Percentiles rank a stretch among this genome's conserved stretches.
Conservation (phyloP, 1,140 invertebrate genomes). For the Zophobas morio region DNA sequence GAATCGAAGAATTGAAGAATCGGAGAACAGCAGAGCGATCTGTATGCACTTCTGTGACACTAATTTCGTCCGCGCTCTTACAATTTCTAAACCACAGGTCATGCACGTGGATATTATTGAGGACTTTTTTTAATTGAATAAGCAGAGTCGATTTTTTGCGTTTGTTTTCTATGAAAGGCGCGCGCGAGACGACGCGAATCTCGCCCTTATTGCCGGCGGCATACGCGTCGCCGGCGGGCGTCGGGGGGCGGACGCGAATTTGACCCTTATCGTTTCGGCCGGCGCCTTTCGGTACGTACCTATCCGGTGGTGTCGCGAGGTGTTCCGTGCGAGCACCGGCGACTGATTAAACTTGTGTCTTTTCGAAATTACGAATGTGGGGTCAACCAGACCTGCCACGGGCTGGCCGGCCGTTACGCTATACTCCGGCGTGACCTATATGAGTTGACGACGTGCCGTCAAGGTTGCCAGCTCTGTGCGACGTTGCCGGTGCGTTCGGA, state of each 20-base stretch:
- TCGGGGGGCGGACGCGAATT: no score
- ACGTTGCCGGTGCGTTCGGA: conserved; percentile 23
- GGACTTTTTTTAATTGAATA: conserved; percentile 24
- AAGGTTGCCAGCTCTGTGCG: conserved; percentile 44
- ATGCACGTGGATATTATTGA: conserved; percentile 18
- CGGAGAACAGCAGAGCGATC: background rate
- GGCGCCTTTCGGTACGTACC: no score
- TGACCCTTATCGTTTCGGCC: no score
- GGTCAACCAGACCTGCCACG: conserved; percentile 39
- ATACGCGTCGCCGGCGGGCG: no score
- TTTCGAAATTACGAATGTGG: conserved; percentile 37
- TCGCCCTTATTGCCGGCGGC: no score
- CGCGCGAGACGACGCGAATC: no score
- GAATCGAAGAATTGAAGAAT: background rate
- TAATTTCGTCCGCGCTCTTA: conserved; percentile 16
- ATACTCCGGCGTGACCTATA: conserved; percentile 46
- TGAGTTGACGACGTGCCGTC: conserved; percentile 49
- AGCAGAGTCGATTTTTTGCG: conserved; percentile 3
- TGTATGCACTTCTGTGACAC: conserved; percentile 20
- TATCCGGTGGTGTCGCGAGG: background rate
- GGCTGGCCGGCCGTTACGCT: conserved; percentile 41
- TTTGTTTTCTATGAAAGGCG: background rate
- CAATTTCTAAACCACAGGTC: conserved; percentile 33
- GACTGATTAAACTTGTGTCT: conserved; percentile 17
- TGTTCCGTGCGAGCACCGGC: background rate